Percentiles rank a stretch among this genome's conserved stretches.
These are phyloP conservation scores for Myanophis thanlyinensis DNA, from an alignment of 2,113 vertebrate genomes.

Conservation along the genomic window DNA sequence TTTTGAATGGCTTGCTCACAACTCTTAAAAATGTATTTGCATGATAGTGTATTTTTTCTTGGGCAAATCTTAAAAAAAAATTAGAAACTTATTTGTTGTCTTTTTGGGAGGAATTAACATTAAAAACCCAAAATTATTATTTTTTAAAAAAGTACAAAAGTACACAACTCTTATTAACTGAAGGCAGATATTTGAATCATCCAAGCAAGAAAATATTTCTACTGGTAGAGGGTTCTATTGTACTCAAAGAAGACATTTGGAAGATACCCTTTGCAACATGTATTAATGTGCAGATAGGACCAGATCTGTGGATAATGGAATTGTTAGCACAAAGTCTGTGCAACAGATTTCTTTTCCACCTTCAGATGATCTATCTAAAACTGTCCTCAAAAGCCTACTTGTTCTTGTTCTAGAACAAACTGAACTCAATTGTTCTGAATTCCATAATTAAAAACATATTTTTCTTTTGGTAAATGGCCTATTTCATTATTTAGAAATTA, in stretches of 20 bases:
- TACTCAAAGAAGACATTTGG: not conserved
- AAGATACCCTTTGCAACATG: not conserved
- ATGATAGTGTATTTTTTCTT: conserved; percentile 23
- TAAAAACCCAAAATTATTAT: not conserved
- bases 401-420: not conserved
- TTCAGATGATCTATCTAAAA: not conserved
- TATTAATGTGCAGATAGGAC: not conserved
- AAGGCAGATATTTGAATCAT: not conserved
- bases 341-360: not conserved
- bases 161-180: not conserved
- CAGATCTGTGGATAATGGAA: not conserved
- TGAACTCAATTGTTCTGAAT: not conserved
- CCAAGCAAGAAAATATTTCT: not conserved
- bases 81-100: not conserved
- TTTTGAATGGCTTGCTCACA: not conserved
- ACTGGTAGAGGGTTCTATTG: not conserved
- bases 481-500: not conserved
- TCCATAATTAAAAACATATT: not conserved
- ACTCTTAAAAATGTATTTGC: not conserved
- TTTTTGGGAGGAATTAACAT: conserved; percentile 44
- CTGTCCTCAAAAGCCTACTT: not conserved
- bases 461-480: conserved; percentile 6
- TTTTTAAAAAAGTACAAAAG: not conserved
- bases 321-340: not conserved
- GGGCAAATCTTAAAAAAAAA: conserved; percentile 36